phyloP scores from a whole-genome alignment of 2,113 vertebrate genomes.

The Sturnus vulgaris region DNA sequence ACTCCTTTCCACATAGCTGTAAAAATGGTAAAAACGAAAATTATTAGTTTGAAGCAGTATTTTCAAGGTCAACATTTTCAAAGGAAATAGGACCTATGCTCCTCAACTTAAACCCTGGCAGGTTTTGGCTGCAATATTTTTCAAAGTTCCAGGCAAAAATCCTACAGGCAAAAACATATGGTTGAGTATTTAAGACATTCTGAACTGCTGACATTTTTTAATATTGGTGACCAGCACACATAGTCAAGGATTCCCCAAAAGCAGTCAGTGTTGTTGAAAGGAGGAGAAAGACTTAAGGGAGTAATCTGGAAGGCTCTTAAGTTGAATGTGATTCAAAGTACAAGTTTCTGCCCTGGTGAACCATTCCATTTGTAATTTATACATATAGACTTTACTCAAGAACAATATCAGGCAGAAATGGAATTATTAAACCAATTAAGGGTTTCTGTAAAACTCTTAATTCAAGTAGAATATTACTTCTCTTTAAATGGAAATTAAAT shows the following conservation, averaged over 20 bases:
- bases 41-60: neutral
- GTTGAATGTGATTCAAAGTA: neutral
- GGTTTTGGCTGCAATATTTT: neutral
- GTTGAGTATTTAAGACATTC: neutral
- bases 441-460: neutral
- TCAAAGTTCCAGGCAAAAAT: neutral
- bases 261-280: neutral
- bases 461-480: neutral
- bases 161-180: neutral
- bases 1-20: slow-evolving; percentile 97
- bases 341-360: neutral
- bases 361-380: neutral
- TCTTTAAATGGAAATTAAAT: neutral
- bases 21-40: slow-evolving; percentile 23
- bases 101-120: neutral
- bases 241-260: neutral
- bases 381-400: neutral
- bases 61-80: neutral
- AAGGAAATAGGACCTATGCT: neutral
- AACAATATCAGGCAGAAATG: neutral
- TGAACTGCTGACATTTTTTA: neutral
- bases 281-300: neutral
- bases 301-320: neutral
- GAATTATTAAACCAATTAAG: neutral
- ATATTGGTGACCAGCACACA: neutral